Base-by-base conservation (phyloP, 2,888 invertebrate species). In the Rambutsinella grinnellia region DNA sequence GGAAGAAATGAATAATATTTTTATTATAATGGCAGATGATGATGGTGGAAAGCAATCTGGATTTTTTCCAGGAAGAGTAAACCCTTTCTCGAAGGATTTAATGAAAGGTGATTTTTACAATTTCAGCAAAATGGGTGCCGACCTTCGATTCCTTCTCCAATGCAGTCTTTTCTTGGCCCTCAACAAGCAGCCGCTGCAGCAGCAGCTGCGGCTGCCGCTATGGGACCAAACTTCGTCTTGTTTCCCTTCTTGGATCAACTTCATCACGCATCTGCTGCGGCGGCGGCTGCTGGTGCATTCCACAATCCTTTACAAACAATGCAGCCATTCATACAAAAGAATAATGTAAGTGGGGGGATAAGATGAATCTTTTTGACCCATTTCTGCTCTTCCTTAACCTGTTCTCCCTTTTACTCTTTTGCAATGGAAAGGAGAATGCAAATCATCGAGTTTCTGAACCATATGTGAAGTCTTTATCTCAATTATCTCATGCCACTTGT, bases 241-340 rank as follows among this genome's bases (percentile, higher is more conserved):
- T 84, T 84, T 61, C 84, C 84, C 53, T 84, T 84, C 67, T 58
- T 82, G 65, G 84, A 84, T 77, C 82, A 82, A 60, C 66, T 84
- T 44, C 83, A 82, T 70, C 80, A 82, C 58, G 78, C 80, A 53
- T 75, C 81, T 27, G 69, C 79, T 19, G 75, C 75, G n/a, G 75
- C 75, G 57, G 79, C 79, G 21, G 72, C 80, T 21, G 63, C 78
- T 19, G 83, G 82, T 66, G 82, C 78, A 28, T 80, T 82, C 71
- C 80, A 80, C 27, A 76, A 78, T 36, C 80, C 81, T 19, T 80
- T 83, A 44, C 83, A 83, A 70, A 80, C 79, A 46, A 84, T 84
- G 82, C 84, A 84, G 58, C 84, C 84, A 10, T 84, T 82, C 68
- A 66, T 83, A 47, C 82, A 81, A 28, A 84, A 84, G 62, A 84